These are phyloP conservation scores for Hyposoter dolosus DNA, from an alignment of 2,888 invertebrate species.

Conservation along the genomic window DNA sequence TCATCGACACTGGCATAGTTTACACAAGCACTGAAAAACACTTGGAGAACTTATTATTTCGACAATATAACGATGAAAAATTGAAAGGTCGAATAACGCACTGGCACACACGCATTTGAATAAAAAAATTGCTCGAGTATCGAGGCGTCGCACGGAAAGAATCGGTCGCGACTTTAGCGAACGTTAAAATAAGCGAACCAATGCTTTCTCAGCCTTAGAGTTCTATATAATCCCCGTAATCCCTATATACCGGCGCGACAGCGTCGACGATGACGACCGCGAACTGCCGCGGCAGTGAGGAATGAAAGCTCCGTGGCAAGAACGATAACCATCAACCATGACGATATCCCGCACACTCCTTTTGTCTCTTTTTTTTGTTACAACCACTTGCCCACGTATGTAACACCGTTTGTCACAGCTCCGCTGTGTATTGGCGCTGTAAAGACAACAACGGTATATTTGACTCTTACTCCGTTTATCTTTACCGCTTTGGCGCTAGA, in stretches of 20 bases:
- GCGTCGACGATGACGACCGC: conserved; percentile 43
- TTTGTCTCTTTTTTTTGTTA: conserved; percentile 8
- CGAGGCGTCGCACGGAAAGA: neutral
- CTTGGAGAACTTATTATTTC: neutral
- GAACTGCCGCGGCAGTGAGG: conserved; percentile 41
- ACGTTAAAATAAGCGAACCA: neutral
- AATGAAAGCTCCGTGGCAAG: conserved; percentile 29
- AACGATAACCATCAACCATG: conserved; percentile 33
- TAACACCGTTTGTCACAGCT: conserved; percentile 8
- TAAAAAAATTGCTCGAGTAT: neutral
- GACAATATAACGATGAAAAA: neutral
- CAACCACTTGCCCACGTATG: conserved; percentile 1
- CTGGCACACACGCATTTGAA: conserved; percentile 8
- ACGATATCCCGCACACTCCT: conserved; percentile 35
- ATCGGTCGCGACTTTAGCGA: neutral
- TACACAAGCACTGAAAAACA: neutral
- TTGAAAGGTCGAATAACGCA: neutral
- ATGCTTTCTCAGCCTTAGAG: neutral
- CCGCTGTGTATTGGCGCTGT: conserved; percentile 6
- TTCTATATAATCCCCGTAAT: conserved; percentile 18
- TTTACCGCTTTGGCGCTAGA: neutral
- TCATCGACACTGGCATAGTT: neutral
- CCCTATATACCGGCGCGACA: conserved; percentile 14
- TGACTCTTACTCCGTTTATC: conserved; percentile 12
- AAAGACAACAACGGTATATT: neutral